A percentile compares a stretch with the other conserved stretches of the same genome.
These are phyloP conservation scores for Epizoanthus illoricatus DNA, from an alignment of 92 coral and sea anemone species.

Conservation along the genomic window DNA sequence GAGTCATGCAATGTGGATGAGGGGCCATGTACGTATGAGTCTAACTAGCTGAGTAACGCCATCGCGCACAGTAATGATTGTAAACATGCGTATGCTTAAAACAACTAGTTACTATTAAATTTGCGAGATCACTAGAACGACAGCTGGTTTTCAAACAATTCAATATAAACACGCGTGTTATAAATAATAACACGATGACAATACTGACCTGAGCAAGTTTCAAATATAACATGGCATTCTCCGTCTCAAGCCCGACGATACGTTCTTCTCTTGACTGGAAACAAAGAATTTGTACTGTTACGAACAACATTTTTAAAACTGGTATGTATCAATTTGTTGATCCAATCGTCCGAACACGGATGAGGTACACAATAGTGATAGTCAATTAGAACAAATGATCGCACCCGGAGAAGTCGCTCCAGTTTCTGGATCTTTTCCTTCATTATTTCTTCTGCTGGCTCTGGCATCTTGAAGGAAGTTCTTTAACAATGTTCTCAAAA, in stretches of 20 bases:
- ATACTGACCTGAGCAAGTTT: constrained; percentile 90
- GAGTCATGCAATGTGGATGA: no score
- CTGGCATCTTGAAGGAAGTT: constrained; percentile 71
- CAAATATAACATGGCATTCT: constrained; percentile 97
- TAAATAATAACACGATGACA: neutral
- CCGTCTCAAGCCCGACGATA: constrained; percentile 95
- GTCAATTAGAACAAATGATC: neutral
- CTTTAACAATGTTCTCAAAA: neutral
- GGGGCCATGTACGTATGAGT: no score
- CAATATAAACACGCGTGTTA: neutral
- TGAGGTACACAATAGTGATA: no score
- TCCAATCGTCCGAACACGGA: neutral
- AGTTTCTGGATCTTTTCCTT: constrained; percentile 93
- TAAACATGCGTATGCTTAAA: no score
- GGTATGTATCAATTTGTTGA: no score
- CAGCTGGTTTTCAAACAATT: neutral
- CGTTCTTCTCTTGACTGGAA: constrained; percentile 96
- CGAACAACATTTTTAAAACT: neutral
- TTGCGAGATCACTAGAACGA: neutral
- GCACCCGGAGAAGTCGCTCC: constrained; percentile 89
- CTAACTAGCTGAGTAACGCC: no score
- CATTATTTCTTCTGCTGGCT: constrained; percentile 66
- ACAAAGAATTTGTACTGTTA: neutral
- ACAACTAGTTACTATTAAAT: no score
- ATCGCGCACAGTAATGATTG: no score